Conservation (phyloP, 1,140 invertebrate species). For the Camponotus pennsylvanicus region DNA sequence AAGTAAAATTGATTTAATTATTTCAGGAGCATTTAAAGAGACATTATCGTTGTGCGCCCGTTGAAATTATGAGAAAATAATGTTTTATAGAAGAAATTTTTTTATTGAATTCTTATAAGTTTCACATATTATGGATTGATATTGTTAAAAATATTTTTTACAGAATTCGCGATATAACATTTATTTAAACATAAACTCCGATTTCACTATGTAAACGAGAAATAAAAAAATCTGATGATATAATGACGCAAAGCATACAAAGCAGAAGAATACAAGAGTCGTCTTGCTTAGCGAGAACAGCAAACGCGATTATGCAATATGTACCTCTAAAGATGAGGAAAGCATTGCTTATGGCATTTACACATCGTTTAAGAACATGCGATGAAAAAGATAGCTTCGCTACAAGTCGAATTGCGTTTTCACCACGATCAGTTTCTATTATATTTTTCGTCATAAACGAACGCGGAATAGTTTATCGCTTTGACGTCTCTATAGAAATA, state of each 20-base stretch:
- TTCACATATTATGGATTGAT: neutral
- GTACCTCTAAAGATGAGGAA: neutral
- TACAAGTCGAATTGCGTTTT: slow-evolving; percentile 31
- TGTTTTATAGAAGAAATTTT: neutral
- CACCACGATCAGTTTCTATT: slow-evolving; percentile 8
- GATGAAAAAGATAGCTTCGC: slow-evolving; percentile 42
- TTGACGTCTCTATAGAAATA: neutral
- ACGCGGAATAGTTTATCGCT: slow-evolving; percentile 9
- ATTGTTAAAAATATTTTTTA: neutral
- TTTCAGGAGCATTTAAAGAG: neutral
- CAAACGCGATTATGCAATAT: slow-evolving; percentile 7
- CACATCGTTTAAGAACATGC: neutral
- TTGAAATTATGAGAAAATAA: neutral
- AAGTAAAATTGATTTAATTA: neutral
- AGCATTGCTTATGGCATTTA: neutral
- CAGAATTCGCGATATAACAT: neutral
- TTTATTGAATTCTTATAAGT: neutral
- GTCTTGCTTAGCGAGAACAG: neutral
- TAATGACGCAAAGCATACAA: neutral
- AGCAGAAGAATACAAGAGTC: neutral
- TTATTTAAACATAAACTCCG: neutral
- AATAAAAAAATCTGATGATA: neutral
- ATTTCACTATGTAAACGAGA: neutral
- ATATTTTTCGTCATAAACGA: slow-evolving; percentile 25
- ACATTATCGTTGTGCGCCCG: neutral